Conservation (phyloP, 1,140 invertebrate genomes). For the Cotesia chilonis region DNA sequence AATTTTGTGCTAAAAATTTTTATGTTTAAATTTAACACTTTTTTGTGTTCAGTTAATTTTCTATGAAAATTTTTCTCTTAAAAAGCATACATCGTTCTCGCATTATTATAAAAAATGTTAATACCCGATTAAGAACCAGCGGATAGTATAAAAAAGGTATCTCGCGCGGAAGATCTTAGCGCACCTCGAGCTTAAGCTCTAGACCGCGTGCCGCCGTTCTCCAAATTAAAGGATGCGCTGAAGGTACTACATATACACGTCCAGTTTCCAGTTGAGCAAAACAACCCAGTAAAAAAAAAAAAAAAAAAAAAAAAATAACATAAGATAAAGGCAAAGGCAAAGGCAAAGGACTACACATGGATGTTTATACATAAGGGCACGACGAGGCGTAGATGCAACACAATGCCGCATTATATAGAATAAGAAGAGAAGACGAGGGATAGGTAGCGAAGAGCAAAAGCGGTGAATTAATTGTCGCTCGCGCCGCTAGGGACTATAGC, state of each 20-base stretch:
- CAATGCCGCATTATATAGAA: constrained; percentile 10
- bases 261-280: neutral
- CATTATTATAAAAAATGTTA: constrained; percentile 13
- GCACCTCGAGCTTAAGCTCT: neutral
- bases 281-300: too few species aligned
- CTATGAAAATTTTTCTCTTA: neutral
- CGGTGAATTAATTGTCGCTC: constrained; percentile 64
- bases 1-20: too few species aligned
- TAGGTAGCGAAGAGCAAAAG: constrained; percentile 52
- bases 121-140: neutral
- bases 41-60: too few species aligned
- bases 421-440: constrained; percentile 11
- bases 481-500: constrained; percentile 46
- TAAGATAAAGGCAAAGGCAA: too few species aligned
- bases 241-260: constrained; percentile 1
- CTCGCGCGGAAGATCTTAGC: neutral
- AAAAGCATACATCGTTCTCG: constrained; percentile 11
- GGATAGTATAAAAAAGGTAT: neutral
- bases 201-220: constrained; percentile 37
- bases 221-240: constrained; percentile 34
- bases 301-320: too few species aligned
- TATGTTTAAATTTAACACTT: too few species aligned
- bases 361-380: neutral
- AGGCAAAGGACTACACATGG: neutral
- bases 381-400: neutral